A percentile compares a stretch with the other conserved stretches of the same genome.
Evolutionary conservation across 2,113 vertebrate genomes (phyloP).

Genomic region (rat (Rattus norvegicus)): GRCr8 NC_086037.1:56699501-56700000

Average conservation of each 20-base stretch:
- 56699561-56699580: conserved; percentile 5
- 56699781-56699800: conserved; percentile 52
- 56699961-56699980: conserved; percentile 31
- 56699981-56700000: neutral
- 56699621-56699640: conserved; percentile 72
- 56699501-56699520: neutral
- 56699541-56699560: neutral
- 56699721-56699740: conserved; percentile 34
- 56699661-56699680: conserved; percentile 78
- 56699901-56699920: conserved; percentile 52
- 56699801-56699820: conserved; percentile 74
- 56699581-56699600: conserved; percentile 45
- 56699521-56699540: neutral
- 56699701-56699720: conserved; percentile 76
- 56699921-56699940: conserved; percentile 26
- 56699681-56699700: conserved; percentile 78
- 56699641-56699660: conserved; percentile 73
- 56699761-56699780: conserved; percentile 68
- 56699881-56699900: conserved; percentile 56
- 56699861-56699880: conserved; percentile 65
- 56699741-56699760: conserved; percentile 66
- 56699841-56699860: conserved; percentile 53
- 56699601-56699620: conserved; percentile 73
- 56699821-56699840: conserved; percentile 44
- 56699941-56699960: conserved; percentile 45